These are phyloP conservation scores for Hiodon alosoides DNA, from an alignment of 2,113 vertebrate species.

Conservation along the genomic window DNA sequence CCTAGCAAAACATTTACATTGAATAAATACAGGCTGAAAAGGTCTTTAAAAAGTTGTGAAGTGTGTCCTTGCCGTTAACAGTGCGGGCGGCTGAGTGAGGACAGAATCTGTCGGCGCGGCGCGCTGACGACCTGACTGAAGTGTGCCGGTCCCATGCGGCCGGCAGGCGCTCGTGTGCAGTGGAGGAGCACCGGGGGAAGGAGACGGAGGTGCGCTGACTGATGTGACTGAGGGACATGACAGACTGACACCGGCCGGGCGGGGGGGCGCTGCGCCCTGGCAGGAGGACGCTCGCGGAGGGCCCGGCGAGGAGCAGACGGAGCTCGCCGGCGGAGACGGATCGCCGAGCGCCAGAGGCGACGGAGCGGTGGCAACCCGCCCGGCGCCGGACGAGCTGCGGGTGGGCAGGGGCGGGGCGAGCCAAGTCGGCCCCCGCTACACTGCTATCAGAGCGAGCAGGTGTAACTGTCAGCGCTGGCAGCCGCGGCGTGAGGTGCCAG, in stretches of 20 bases:
- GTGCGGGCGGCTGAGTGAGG: slow-evolving; percentile 4
- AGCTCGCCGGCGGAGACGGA: too few species aligned
- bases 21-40: slow-evolving; percentile 13
- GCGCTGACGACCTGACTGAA: not conserved
- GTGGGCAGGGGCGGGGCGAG: slow-evolving; percentile 42
- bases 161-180: slow-evolving; percentile 18
- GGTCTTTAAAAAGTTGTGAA: slow-evolving; percentile 23
- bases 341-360: not conserved
- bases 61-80: not conserved
- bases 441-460: slow-evolving; percentile 38
- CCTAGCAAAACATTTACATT: slow-evolving; percentile 30
- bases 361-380: not conserved
- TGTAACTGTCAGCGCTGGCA: slow-evolving; percentile 39
- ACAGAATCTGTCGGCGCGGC: not conserved
- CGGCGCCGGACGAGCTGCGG: slow-evolving; percentile 34
- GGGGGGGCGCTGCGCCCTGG: slow-evolving; percentile 10
- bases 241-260: slow-evolving; percentile 18
- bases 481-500: slow-evolving; percentile 7
- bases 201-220: not conserved
- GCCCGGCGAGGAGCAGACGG: slow-evolving; percentile 16
- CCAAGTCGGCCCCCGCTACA: slow-evolving; percentile 27
- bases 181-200: not conserved
- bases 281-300: slow-evolving; percentile 23
- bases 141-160: not conserved
- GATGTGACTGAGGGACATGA: slow-evolving; percentile 4